Conservation (phyloP, 1,140 invertebrate species). For the Drosophila suzukii region DNA sequence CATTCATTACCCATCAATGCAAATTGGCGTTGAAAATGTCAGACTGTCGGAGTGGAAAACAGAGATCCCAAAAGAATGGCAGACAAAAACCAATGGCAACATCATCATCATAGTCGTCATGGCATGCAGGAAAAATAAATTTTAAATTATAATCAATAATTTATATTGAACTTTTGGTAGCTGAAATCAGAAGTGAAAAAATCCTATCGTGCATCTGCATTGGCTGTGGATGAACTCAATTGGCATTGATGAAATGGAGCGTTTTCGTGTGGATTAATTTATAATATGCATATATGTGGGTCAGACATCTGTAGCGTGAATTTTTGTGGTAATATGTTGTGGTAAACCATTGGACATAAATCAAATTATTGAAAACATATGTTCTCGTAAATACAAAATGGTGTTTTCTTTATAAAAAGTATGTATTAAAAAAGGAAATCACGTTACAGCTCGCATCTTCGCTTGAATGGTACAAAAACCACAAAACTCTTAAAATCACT, state of each 20-base stretch:
- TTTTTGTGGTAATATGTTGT: background rate
- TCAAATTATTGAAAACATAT: slow-evolving; percentile 17
- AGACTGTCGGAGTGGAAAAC: slow-evolving; percentile 2
- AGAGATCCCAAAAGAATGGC: slow-evolving; percentile 37
- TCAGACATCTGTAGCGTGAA: slow-evolving; percentile 3
- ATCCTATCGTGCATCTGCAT: slow-evolving; percentile 2
- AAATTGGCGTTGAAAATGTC: slow-evolving; percentile 62
- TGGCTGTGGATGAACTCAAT: slow-evolving; percentile 10
- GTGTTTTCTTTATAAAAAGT: background rate
- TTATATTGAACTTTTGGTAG: slow-evolving; percentile 36
- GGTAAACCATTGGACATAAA: background rate
- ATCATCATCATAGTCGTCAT: slow-evolving; percentile 10
- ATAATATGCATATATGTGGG: slow-evolving; percentile 6
- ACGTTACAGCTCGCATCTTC: too few species aligned
- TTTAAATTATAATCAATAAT: slow-evolving; percentile 78
- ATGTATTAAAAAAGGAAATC: background rate
- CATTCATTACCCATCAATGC: slow-evolving; percentile 61
- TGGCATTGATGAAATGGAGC: slow-evolving; percentile 25
- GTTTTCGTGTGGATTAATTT: slow-evolving; percentile 23
- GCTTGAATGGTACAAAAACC: too few species aligned
- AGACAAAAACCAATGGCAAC: slow-evolving; percentile 17
- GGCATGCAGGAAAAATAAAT: slow-evolving; percentile 50
- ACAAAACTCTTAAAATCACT: too few species aligned
- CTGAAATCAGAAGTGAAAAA: slow-evolving; percentile 18
- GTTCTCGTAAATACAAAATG: slow-evolving; percentile 3